Evolutionary conservation across 2,797 vertebrate species (phyloP).

Genomic region (Thaleichthys pacificus): DNA sequence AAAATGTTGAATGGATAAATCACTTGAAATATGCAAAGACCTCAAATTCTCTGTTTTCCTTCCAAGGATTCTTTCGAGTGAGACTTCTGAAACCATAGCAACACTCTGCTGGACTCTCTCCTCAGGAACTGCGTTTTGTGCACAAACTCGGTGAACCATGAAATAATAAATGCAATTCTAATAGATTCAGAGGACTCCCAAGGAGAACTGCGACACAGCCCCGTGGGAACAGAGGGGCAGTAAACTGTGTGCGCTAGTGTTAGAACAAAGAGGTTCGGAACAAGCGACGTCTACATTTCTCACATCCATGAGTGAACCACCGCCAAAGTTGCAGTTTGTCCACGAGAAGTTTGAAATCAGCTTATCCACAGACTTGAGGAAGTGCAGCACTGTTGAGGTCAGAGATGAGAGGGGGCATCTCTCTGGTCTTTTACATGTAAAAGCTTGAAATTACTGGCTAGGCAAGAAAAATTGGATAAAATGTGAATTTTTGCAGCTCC

Average conservation of each 20-base stretch:
- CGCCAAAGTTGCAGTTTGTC: not conserved
- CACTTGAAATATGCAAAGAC: slow-evolving; percentile 55
- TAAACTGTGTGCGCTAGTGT: slow-evolving; percentile 19
- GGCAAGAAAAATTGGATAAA: not conserved
- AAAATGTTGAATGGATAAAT: slow-evolving; percentile 52
- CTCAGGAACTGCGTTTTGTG: slow-evolving; percentile 49
- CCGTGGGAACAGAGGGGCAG: slow-evolving; percentile 36
- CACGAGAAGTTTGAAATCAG: slow-evolving; percentile 6
- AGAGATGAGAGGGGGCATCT: slow-evolving; percentile 26
- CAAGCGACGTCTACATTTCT: slow-evolving; percentile 9
- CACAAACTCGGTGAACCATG: slow-evolving; percentile 55
- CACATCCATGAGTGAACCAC: slow-evolving; percentile 9
- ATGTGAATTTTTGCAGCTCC: not conserved
- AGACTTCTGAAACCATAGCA: slow-evolving; percentile 71
- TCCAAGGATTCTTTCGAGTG: slow-evolving; percentile 57
- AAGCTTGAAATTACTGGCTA: not conserved
- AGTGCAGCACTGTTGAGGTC: slow-evolving; percentile 45
- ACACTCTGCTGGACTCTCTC: slow-evolving; percentile 50
- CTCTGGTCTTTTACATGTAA: slow-evolving; percentile 17
- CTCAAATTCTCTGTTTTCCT: slow-evolving; percentile 58
- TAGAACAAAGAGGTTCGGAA: slow-evolving; percentile 16
- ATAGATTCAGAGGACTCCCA: slow-evolving; percentile 28
- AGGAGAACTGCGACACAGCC: slow-evolving; percentile 26
- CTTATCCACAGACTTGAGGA: slow-evolving; percentile 22
- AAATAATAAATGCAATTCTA: slow-evolving; percentile 49